Evolutionary conservation across 2,113 vertebrate genomes (phyloP).

Genomic region (Pungitius pungitius): DNA sequence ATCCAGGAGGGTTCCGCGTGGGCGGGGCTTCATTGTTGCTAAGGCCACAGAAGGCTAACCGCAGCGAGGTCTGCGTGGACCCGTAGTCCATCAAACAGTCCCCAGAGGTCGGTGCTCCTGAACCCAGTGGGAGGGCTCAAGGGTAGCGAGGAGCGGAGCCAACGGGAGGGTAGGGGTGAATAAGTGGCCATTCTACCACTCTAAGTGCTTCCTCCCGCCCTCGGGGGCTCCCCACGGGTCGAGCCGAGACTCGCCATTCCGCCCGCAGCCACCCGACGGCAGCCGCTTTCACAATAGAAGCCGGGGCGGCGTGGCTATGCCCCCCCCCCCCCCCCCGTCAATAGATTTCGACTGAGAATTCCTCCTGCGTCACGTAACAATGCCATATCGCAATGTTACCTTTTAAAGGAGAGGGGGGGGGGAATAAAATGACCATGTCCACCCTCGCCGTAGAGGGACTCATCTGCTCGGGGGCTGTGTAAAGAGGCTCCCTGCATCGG

Average conservation of each 20-base stretch:
- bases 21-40: constrained; percentile 32
- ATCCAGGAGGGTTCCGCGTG: not conserved
- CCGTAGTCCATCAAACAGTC: constrained; percentile 66
- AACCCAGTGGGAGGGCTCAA: constrained; percentile 62
- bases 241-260: constrained; percentile 37
- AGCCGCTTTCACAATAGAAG: constrained; percentile 69
- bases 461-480: constrained; percentile 64
- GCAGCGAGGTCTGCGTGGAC: constrained; percentile 42
- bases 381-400: constrained; percentile 50
- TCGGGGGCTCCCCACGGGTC: constrained; percentile 64
- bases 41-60: constrained; percentile 46
- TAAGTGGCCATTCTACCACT: constrained; percentile 78
- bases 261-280: constrained; percentile 55
- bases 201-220: constrained; percentile 76
- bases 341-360: constrained; percentile 67
- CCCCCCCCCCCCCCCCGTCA: constrained; percentile 64
- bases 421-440: constrained; percentile 64
- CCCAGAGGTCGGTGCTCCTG: constrained; percentile 66
- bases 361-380: constrained; percentile 54
- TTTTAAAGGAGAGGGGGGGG: constrained; percentile 55
- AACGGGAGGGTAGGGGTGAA: constrained; percentile 67
- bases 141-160: constrained; percentile 64
- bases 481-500: constrained; percentile 55
- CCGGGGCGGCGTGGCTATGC: constrained; percentile 55
- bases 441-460: constrained; percentile 69